Percentiles rank a stretch among this genome's conserved stretches.
These are phyloP conservation scores for Silvanus unidentatus DNA, from an alignment of 2,888 invertebrate species.

Conservation along the genomic window DNA sequence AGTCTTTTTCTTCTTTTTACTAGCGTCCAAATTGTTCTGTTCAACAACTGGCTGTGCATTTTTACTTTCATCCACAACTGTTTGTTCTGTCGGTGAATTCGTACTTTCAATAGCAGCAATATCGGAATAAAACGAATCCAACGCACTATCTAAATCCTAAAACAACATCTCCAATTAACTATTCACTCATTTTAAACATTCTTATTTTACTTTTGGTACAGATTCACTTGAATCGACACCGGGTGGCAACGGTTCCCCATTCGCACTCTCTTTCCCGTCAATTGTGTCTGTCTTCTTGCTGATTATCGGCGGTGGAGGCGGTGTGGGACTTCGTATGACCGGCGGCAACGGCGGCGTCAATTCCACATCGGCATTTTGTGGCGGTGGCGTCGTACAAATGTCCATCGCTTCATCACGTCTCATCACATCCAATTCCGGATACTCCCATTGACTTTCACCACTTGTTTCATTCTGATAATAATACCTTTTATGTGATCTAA, in stretches of 20 bases:
- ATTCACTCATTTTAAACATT: too few relatives aligned
- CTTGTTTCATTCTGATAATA: slow-evolving; percentile 58
- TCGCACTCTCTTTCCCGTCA: neutral
- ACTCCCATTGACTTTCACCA: slow-evolving; percentile 61
- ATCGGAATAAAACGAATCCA: slow-evolving; percentile 58
- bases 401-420: slow-evolving; percentile 55
- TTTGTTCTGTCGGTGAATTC: slow-evolving; percentile 16
- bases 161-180: neutral
- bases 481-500: slow-evolving; percentile 62
- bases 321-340: slow-evolving; percentile 29
- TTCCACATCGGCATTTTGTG: slow-evolving; percentile 28
- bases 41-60: neutral
- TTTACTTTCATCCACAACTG: slow-evolving; percentile 9
- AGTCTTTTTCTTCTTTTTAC: slow-evolving; percentile 45
- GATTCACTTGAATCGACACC: slow-evolving; percentile 49
- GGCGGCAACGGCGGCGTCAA: slow-evolving; percentile 32
- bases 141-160: slow-evolving; percentile 30
- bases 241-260: slow-evolving; percentile 49
- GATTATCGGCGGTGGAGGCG: slow-evolving; percentile 37
- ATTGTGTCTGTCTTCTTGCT: slow-evolving; percentile 15
- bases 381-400: slow-evolving; percentile 55
- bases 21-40: slow-evolving; percentile 26
- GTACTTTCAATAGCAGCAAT: slow-evolving; percentile 51
- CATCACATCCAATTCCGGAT: slow-evolving; percentile 49
- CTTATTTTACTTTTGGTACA: slow-evolving; percentile 12